Base-by-base conservation (phyloP, 2,113 vertebrate genomes). In the Cyanoderma ruficeps region DNA sequence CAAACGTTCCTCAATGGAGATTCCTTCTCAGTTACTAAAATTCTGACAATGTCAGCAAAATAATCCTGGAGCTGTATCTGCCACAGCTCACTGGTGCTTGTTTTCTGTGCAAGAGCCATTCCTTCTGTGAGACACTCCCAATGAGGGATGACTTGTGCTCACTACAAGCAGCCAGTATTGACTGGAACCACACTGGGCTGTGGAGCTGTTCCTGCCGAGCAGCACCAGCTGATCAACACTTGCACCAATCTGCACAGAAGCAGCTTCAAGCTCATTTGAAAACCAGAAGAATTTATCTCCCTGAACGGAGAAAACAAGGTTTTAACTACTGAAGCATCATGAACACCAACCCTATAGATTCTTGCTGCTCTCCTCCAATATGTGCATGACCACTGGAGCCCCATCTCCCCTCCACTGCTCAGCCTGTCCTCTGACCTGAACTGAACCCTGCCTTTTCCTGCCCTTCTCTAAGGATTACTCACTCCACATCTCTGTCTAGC, bases 401-500 rank as follows among this genome's bases (percentile, higher is more conserved):
- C 74, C 77, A 39, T 24, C 39, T 41, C 42, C 49, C 13, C 85
- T 44, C 49, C 60, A 15, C 74, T 53, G 84, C 84, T 67, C 83
- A 30, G 46, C 33, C 74, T 46, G 3, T 33, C 68, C 84, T 79
- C 79, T 81, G 83, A 55, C 63, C 89, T 56, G 59, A 81, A 33
- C 60, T n/a, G 41, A 57, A 78, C 57, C 76, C 53, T 49, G 25
- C 37, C 31, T 24, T 30, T 64, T 39, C 87, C 16, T 81, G 90
- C 56, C 84, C 83, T 87, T 78, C 94, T 89, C 79, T 19, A 33
- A 74, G 47, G 35, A 87, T 82, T 68, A 85, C 49, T 95, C 89
- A 49, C 37, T 69, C 39, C 46, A 0, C 41, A 33, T 33, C 52
- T 77, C 18, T 59, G 72, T 24, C 72, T 74, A 22, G 55, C 74